A percentile compares a stretch with the other conserved stretches of the same genome.
Evolutionary conservation across 1,140 invertebrate genomes (phyloP).

Genomic region (Lerema accius): DNA sequence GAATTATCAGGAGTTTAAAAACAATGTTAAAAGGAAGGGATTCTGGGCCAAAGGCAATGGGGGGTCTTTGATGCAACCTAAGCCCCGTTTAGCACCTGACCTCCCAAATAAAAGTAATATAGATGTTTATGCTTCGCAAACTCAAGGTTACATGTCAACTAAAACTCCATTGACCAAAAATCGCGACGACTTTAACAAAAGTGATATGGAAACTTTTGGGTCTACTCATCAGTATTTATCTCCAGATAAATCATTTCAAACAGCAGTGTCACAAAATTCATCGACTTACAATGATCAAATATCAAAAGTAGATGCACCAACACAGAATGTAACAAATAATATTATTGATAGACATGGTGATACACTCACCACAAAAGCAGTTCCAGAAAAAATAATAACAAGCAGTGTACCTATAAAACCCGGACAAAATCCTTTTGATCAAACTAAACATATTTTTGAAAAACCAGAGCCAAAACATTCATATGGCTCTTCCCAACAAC

Average conservation of each 20-base stretch:
- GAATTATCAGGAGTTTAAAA: constrained; percentile 79
- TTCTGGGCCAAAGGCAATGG: constrained; percentile 77
- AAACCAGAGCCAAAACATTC: background rate
- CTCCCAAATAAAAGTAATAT: constrained; percentile 23
- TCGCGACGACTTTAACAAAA: constrained; percentile 53
- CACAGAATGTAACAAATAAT: background rate
- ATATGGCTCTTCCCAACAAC: background rate
- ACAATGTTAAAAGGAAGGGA: constrained; percentile 73
- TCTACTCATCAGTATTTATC: constrained; percentile 45
- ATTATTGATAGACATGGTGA: constrained; percentile 4
- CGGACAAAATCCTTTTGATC: background rate
- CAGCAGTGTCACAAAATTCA: constrained; percentile 44
- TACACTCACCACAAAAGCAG: background rate
- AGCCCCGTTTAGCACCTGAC: constrained; percentile 28
- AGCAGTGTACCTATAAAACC: background rate
- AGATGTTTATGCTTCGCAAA: constrained; percentile 31
- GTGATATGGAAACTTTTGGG: constrained; percentile 52
- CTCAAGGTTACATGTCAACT: constrained; percentile 39
- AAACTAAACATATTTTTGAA: background rate
- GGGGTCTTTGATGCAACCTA: constrained; percentile 41
- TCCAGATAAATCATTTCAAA: constrained; percentile 50
- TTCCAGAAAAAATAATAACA: constrained; percentile 18
- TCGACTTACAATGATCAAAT: constrained; percentile 16
- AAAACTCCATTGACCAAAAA: constrained; percentile 23
- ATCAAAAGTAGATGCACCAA: background rate